Conservation (phyloP, 2,113 vertebrate genomes). For the Strigops habroptila region DNA sequence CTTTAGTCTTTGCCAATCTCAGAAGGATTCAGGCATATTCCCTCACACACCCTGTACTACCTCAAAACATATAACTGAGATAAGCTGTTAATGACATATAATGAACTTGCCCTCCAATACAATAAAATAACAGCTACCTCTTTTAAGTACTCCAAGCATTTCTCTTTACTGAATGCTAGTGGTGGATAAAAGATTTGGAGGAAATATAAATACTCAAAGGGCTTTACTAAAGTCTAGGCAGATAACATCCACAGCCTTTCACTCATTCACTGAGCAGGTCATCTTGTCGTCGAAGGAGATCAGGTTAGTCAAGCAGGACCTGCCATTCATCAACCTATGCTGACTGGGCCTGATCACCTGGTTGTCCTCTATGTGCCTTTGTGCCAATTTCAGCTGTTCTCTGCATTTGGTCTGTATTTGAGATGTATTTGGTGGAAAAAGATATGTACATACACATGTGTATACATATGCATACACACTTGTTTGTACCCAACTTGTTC, state of each 20-base stretch:
- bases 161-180: background rate
- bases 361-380: background rate
- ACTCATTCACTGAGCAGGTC: background rate
- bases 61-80: background rate
- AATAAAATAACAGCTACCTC: background rate
- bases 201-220: background rate
- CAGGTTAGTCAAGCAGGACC: background rate
- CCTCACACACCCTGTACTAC: background rate
- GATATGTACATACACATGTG: accelerated
- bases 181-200: background rate
- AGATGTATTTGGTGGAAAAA: background rate
- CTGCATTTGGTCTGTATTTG: background rate
- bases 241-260: background rate
- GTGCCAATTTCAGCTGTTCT: background rate
- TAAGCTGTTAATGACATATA: background rate
- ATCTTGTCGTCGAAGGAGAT: background rate
- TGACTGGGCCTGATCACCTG: background rate
- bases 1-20: background rate
- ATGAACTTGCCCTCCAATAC: background rate
- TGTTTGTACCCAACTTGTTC: background rate
- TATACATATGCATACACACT: background rate
- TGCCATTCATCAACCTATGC: background rate
- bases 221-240: background rate
- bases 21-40: background rate
- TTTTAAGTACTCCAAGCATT: background rate